Evolutionary conservation across 30 jellyfish, hydroid and myxozoan species (phyloP).

Genomic region (Turritopsis rubra): DNA sequence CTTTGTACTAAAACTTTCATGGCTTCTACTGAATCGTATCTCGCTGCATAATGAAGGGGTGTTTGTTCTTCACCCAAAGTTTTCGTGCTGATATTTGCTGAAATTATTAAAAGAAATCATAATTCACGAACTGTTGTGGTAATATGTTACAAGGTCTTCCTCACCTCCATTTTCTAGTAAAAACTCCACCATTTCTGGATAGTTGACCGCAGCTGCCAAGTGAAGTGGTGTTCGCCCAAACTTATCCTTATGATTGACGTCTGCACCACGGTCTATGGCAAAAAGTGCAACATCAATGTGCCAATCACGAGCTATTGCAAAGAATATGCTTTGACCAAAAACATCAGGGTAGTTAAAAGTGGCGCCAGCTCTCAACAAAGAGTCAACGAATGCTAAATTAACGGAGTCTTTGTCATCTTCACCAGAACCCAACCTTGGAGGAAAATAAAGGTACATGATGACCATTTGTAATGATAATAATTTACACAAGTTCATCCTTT

Average conservation of each 20-base stretch:
- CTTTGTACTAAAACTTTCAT: constrained; percentile 42
- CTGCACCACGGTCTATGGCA: constrained; percentile 48
- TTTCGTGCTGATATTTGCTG: constrained; percentile 51
- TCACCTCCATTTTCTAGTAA: constrained; percentile 62
- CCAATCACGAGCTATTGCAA: constrained; percentile 79
- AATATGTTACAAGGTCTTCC: neutral
- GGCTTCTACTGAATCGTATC: constrained; percentile 60
- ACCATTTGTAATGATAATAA: no score
- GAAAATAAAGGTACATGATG: neutral
- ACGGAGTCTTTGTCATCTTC: constrained; percentile 51
- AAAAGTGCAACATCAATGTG: constrained; percentile 62
- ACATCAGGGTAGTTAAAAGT: constrained; percentile 59
- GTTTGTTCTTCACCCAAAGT: constrained; percentile 76
- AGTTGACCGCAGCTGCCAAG: constrained; percentile 80
- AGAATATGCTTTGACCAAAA: constrained; percentile 64
- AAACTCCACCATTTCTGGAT: constrained; percentile 59
- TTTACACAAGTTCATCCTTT: no score
- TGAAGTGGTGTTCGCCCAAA: constrained; percentile 89
- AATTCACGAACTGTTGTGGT: neutral
- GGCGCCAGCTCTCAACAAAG: constrained; percentile 73
- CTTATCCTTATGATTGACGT: constrained; percentile 43
- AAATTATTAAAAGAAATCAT: neutral
- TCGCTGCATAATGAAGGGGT: constrained; percentile 85
- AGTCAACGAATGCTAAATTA: constrained; percentile 46
- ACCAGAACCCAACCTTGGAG: constrained; percentile 30